Conservation (phyloP, 2,113 vertebrate genomes). For the Condylura cristata region DNA sequence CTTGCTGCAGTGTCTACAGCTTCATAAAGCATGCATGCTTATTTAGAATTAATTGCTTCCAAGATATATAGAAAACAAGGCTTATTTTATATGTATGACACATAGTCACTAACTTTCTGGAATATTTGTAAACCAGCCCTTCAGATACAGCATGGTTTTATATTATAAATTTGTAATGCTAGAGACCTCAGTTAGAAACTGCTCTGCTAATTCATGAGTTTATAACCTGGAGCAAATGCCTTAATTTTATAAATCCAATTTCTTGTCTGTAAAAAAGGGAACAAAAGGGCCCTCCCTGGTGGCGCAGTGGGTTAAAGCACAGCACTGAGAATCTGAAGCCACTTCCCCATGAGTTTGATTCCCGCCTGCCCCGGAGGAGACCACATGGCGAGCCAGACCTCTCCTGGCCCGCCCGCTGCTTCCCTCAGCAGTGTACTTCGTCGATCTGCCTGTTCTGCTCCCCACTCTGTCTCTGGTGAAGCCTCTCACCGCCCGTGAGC, state of each 20-base stretch:
- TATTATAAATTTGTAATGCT: neutral
- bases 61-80: neutral
- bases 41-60: neutral
- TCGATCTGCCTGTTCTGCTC: too few relatives aligned
- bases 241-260: constrained; percentile 22
- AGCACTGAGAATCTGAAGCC: too few relatives aligned
- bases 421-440: too few relatives aligned
- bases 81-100: neutral
- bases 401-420: too few relatives aligned
- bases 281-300: too few relatives aligned
- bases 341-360: too few relatives aligned
- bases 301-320: too few relatives aligned
- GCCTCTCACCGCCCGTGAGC: too few relatives aligned
- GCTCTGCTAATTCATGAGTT: neutral
- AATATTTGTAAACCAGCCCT: constrained; percentile 15
- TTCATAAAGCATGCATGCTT: neutral
- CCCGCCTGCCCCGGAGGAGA: too few relatives aligned
- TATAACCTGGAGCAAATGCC: neutral
- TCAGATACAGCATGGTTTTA: neutral
- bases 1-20: neutral
- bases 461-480: too few relatives aligned
- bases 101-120: neutral
- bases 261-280: constrained; percentile 45
- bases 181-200: neutral
- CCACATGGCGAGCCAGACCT: too few relatives aligned